phyloP scores from a whole-genome alignment of 1,140 invertebrate species.

The Cydia pomonella region DNA sequence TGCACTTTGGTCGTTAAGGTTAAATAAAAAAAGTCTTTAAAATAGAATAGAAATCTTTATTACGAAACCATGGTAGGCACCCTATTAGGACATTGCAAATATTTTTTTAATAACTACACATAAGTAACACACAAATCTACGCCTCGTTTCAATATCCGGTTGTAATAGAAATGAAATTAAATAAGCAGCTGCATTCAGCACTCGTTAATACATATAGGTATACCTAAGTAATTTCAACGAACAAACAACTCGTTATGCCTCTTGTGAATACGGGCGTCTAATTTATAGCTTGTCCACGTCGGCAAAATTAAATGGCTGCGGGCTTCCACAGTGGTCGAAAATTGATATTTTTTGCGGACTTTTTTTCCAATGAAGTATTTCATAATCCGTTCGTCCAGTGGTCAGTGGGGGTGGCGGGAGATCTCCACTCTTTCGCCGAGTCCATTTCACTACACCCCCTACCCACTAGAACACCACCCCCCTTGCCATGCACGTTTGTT shows the following conservation, averaged over 20 bases:
- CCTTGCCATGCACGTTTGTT: conserved; percentile 54
- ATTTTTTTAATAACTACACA: too few species aligned
- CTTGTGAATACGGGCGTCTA: neutral
- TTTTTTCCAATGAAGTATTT: conserved; percentile 64
- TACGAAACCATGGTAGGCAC: too few species aligned
- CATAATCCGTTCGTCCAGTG: conserved; percentile 64
- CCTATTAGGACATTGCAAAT: too few species aligned
- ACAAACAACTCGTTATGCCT: conserved; percentile 12
- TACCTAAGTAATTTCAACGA: too few species aligned
- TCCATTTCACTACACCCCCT: conserved; percentile 48
- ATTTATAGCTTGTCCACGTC: conserved; percentile 26
- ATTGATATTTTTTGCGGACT: conserved; percentile 45
- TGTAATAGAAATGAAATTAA: too few species aligned
- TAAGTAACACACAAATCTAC: too few species aligned
- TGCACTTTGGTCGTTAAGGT: too few species aligned
- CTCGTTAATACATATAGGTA: too few species aligned
- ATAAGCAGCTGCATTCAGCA: too few species aligned
- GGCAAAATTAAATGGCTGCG: conserved; percentile 22
- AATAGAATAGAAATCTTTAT: too few species aligned
- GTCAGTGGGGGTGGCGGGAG: conserved; percentile 47
- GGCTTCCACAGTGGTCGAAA: conserved; percentile 19
- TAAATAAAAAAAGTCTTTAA: too few species aligned
- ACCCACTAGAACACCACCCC: conserved; percentile 19
- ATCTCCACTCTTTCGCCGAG: conserved; percentile 43
- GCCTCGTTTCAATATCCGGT: too few species aligned